Evolutionary conservation across 1,140 invertebrate genomes (phyloP), one percentile per base, ranked within the genome.

Genomic region (Periplaneta americana): DNA sequence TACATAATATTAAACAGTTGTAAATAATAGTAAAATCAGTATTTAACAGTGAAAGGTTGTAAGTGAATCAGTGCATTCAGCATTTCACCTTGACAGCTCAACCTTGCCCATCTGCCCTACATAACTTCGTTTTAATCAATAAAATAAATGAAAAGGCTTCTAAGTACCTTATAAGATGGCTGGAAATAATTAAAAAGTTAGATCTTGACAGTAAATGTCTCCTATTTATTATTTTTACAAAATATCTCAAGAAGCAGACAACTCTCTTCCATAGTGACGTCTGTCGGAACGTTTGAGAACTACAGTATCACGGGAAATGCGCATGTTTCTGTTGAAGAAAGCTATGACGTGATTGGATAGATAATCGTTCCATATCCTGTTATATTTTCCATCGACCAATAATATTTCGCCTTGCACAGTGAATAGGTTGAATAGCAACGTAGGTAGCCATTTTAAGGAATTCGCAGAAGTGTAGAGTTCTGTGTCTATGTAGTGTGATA

Each of bases 391-490:
- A 9, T 28, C 17, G n/a, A 78, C 76, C 76, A 78, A 78, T 78
- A 28, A 78, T 15, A 32, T 28, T 11, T 13, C 28, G 15, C 37
- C 18, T 78, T 37, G 28, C 76, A 28, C 6, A 15, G 17, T 31
- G 28, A 6, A 15, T 78, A 15, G 13, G 76, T 6, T 18, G 6
- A 33, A 22, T 34, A 5, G 75, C 74, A 28, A 31, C 76, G 76
- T 36, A 28, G 76, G 76, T 34, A 36, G 76, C 76, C 76, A 78
- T 78, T 37, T 78, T 78, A 22, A 78, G 76, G n/a, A 39, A 28
- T 39, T 78, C 76, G 34, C 0, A 32, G 76, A 39, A 35, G 34
- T 35, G 15, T 4, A 2, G 22, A 28, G 22, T 66, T n/a, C n/a
- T n/a, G 22, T 66, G n/a, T 28, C 13, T n/a, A n/a, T 66, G 48